phyloP scores from a whole-genome alignment of 2,113 vertebrate species.

The Dicaeum eximium region DNA sequence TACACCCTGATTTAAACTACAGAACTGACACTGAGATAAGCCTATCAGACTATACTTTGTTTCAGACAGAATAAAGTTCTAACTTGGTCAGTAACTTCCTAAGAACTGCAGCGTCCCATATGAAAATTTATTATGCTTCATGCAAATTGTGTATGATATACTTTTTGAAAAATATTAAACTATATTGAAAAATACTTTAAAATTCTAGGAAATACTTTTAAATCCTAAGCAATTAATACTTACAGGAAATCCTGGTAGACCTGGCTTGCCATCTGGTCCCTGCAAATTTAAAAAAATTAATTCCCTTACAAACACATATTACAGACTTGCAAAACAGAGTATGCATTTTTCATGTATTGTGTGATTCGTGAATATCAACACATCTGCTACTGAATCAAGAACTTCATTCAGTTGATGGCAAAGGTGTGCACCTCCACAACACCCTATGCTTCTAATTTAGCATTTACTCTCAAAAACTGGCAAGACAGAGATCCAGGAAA shows the following conservation, averaged over 20 bases:
- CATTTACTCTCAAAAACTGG: neutral
- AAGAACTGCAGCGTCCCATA: neutral
- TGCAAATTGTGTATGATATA: neutral
- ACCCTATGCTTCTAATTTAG: neutral
- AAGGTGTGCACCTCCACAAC: neutral
- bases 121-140: neutral
- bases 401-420: neutral
- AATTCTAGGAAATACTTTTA: neutral
- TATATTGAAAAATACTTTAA: neutral
- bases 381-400: neutral
- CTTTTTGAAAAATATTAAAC: neutral
- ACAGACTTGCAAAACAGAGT: neutral
- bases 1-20: neutral
- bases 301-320: neutral
- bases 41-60: neutral
- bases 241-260: slow-evolving; percentile 89
- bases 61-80: neutral
- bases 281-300: slow-evolving; percentile 60
- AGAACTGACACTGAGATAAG: neutral
- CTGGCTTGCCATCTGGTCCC: slow-evolving; percentile 85
- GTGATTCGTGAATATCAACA: neutral
- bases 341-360: neutral
- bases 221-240: slow-evolving; percentile 50
- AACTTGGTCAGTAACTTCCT: neutral
- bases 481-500: neutral